A percentile compares a stretch with the other conserved stretches of the same genome.
phyloP scores from a whole-genome alignment of 2,113 vertebrate genomes.

The Xiphophorus hellerii region DNA sequence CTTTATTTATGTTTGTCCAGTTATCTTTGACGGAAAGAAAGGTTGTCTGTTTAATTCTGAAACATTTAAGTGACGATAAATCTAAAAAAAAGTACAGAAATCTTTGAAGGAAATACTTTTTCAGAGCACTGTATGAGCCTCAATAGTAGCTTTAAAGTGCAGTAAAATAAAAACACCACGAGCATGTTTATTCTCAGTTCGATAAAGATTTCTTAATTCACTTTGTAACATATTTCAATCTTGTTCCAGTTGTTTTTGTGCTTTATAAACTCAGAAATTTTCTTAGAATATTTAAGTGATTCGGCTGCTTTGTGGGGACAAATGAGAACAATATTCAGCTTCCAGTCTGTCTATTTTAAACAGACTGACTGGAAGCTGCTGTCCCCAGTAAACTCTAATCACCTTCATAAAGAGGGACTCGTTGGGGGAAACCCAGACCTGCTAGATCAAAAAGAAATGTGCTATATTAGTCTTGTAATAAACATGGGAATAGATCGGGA shows the following conservation, averaged over 20 bases:
- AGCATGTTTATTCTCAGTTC: background rate
- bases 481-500: background rate
- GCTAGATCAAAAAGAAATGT: background rate
- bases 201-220: background rate
- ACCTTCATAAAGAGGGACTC: background rate
- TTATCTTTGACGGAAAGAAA: background rate
- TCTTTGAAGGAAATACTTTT: background rate
- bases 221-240: background rate
- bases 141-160: background rate
- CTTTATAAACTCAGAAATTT: background rate
- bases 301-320: background rate
- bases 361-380: background rate
- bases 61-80: background rate
- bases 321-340: background rate
- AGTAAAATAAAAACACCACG: background rate
- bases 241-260: no score
- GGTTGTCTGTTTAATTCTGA: background rate
- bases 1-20: no score
- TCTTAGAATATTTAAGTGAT: background rate
- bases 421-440: background rate
- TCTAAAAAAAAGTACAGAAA: background rate
- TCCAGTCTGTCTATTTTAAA: background rate
- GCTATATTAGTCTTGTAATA: background rate
- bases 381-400: background rate
- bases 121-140: background rate